Evolutionary conservation across 2,797 vertebrate genomes (phyloP).

Genomic region (Acipenser transmontanus): DNA sequence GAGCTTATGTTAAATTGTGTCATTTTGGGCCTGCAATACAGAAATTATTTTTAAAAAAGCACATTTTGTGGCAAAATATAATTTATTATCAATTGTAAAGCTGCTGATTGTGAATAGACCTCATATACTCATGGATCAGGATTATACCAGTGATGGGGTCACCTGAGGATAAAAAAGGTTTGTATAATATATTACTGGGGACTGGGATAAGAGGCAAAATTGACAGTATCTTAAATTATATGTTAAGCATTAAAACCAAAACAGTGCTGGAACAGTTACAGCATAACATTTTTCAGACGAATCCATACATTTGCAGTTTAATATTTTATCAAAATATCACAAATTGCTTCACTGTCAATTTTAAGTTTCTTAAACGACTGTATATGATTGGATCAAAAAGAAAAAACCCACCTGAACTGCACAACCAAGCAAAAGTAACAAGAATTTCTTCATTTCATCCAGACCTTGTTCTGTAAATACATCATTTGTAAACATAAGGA

Average conservation of each 20-base stretch:
- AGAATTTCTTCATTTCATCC: slow-evolving; percentile 82
- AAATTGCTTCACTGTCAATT: neutral
- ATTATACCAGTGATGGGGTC: neutral
- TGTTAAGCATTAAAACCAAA: too few species aligned
- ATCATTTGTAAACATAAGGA: slow-evolving; percentile 3
- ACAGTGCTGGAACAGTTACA: too few species aligned
- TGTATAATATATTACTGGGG: neutral
- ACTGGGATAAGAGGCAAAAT: neutral
- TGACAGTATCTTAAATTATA: neutral
- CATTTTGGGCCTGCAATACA: too few species aligned
- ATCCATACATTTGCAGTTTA: neutral
- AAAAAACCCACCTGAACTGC: slow-evolving; percentile 81
- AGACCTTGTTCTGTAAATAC: slow-evolving; percentile 76
- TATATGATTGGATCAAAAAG: neutral
- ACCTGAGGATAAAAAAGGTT: slow-evolving; percentile 3
- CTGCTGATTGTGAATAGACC: neutral
- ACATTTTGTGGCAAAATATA: too few species aligned
- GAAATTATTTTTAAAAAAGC: too few species aligned
- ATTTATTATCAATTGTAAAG: too few species aligned
- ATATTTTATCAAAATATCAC: neutral
- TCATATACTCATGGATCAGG: too few species aligned
- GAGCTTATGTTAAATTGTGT: too few species aligned
- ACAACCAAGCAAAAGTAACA: slow-evolving; percentile 84
- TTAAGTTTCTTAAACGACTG: neutral
- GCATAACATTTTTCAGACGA: neutral